phyloP scores from a whole-genome alignment of 2,888 invertebrate species.

The Ophraella communa region DNA sequence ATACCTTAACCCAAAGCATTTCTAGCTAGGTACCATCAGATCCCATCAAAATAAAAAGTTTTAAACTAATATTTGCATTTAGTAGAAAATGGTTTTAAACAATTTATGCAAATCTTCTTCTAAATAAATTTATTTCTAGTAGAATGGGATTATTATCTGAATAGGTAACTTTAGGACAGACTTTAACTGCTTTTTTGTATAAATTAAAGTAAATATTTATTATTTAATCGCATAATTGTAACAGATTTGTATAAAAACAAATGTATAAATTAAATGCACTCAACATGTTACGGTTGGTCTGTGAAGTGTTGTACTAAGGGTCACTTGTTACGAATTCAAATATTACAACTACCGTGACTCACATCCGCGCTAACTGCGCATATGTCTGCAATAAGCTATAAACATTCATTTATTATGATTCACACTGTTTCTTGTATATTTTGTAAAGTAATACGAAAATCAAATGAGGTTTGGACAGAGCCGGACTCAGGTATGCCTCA shows the following conservation, averaged over 20 bases:
- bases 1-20: too few relatives aligned
- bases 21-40: too few relatives aligned
- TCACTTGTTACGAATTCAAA: not conserved
- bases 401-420: not conserved
- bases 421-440: not conserved
- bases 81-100: too few relatives aligned
- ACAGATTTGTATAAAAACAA: too few relatives aligned
- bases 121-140: too few relatives aligned
- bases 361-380: slow-evolving; percentile 36
- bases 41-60: too few relatives aligned
- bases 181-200: too few relatives aligned
- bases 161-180: too few relatives aligned
- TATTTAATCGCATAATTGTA: not conserved
- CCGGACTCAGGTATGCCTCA: not conserved
- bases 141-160: too few relatives aligned
- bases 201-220: not conserved
- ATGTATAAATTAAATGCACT: slow-evolving; percentile 5
- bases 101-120: too few relatives aligned
- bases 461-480: not conserved
- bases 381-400: slow-evolving; percentile 10
- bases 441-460: not conserved
- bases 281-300: slow-evolving; percentile 25
- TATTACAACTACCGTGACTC: slow-evolving; percentile 27
- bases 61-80: too few relatives aligned
- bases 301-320: slow-evolving; percentile 1